These are phyloP conservation scores for Hyppa rectilinea DNA, from an alignment of 2,888 invertebrate species.

Conservation along the genomic window DNA sequence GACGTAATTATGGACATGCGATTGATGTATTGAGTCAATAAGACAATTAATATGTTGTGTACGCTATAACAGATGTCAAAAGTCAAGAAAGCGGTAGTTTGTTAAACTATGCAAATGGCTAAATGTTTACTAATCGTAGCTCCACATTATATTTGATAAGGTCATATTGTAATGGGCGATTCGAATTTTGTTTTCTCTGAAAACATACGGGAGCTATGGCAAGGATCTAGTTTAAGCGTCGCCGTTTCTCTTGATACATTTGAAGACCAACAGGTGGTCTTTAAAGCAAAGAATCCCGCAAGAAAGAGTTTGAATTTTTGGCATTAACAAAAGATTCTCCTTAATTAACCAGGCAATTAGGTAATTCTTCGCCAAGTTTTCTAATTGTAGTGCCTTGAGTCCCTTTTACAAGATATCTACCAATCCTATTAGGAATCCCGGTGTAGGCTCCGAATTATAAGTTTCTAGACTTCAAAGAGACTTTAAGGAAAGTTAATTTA, in stretches of 20 bases:
- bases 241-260: not conserved
- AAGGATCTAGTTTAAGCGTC: not conserved
- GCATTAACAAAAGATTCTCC: conserved; percentile 41
- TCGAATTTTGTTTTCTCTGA: conserved; percentile 13
- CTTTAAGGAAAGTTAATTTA: conserved; percentile 62
- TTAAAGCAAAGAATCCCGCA: conserved; percentile 9
- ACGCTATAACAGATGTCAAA: conserved; percentile 13
- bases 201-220: not conserved
- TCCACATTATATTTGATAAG: conserved; percentile 6
- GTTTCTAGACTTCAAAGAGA: conserved; percentile 61
- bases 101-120: conserved; percentile 33
- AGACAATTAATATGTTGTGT: conserved; percentile 7
- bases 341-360: conserved; percentile 51
- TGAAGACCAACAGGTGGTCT: conserved; percentile 28
- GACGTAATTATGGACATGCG: conserved; percentile 6
- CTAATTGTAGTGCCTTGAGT: conserved; percentile 50
- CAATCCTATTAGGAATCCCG: conserved; percentile 42
- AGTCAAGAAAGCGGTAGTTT: conserved; percentile 45
- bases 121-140: conserved; percentile 25
- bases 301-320: conserved; percentile 27
- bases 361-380: conserved; percentile 46
- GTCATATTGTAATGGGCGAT: conserved; percentile 6
- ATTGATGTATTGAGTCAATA: conserved; percentile 15
- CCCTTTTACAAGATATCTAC: conserved; percentile 39
- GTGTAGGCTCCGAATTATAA: conserved; percentile 59